phyloP scores from a whole-genome alignment of 2,113 vertebrate genomes.

The Phyllostomus discolor region DNA sequence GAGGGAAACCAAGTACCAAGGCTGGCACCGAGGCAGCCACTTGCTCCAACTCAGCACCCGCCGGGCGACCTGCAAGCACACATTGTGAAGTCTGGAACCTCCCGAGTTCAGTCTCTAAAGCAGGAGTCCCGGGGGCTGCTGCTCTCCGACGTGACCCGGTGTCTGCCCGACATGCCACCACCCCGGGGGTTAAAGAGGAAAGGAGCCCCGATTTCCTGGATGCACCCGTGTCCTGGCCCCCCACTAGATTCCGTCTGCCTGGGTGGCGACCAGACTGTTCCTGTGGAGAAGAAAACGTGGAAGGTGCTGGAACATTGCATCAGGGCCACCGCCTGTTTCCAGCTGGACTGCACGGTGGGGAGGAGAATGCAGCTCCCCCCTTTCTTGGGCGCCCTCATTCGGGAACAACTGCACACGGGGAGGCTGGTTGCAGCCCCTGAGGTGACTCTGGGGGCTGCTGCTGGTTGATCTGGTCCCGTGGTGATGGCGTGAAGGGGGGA shows the following conservation, averaged over 20 bases:
- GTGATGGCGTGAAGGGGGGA: conserved; percentile 76
- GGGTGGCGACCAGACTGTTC: conserved; percentile 69
- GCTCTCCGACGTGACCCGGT: not conserved
- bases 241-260: conserved; percentile 63
- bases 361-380: conserved; percentile 49
- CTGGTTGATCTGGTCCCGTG: conserved; percentile 75
- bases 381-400: conserved; percentile 60
- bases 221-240: conserved; percentile 23
- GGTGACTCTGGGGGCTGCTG: conserved; percentile 69
- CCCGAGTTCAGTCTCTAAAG: not conserved
- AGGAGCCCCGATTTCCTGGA: conserved; percentile 52
- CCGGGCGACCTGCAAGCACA: not conserved
- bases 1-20: not conserved
- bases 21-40: not conserved
- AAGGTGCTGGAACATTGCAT: conserved; percentile 73
- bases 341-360: conserved; percentile 59
- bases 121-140: not conserved
- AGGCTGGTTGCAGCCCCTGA: conserved; percentile 66
- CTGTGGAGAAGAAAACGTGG: conserved; percentile 67
- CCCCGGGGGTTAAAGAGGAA: conserved; percentile 39
- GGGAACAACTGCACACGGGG: conserved; percentile 69
- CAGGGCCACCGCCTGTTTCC: conserved; percentile 69
- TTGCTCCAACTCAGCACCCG: not conserved
- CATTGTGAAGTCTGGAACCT: not conserved
- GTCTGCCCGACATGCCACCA: too few species aligned